These are phyloP conservation scores for Campylorhamphus procurvoides DNA, from an alignment of 2,113 vertebrate genomes.

Conservation along the genomic window DNA sequence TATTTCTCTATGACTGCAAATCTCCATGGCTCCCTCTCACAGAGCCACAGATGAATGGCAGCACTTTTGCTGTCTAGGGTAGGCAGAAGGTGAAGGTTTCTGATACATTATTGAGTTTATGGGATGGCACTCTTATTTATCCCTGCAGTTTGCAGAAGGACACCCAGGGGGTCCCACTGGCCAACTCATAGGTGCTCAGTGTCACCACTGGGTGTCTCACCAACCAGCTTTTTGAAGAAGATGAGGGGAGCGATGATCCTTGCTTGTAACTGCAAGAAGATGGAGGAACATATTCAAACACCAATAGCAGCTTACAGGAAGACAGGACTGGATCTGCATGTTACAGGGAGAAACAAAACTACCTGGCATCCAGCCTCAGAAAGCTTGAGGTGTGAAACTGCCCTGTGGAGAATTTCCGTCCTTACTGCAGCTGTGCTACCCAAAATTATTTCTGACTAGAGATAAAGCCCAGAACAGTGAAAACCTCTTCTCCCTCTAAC, in stretches of 20 bases:
- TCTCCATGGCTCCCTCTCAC: neutral
- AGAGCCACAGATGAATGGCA: neutral
- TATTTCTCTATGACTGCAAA: neutral
- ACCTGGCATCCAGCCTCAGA: neutral
- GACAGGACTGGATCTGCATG: neutral
- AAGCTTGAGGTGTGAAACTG: neutral
- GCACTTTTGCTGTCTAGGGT: neutral
- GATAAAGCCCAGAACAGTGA: neutral
- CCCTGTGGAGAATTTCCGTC: neutral
- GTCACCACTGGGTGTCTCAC: conserved; percentile 73
- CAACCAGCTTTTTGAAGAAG: neutral
- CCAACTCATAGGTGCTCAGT: neutral
- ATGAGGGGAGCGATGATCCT: neutral
- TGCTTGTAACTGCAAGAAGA: neutral
- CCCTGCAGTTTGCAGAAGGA: neutral
- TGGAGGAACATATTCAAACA: neutral
- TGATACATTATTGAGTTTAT: neutral
- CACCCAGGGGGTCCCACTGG: neutral
- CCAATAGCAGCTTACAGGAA: neutral
- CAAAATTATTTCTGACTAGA: neutral
- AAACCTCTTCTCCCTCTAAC: neutral
- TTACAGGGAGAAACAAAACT: neutral
- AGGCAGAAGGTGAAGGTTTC: neutral
- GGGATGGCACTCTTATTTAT: neutral
- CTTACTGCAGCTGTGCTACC: neutral